Evolutionary conservation across 35 echinoderm and acorn worm genomes (phyloP).

Genomic region (Hemicentrotus pulcherrimus): DNA sequence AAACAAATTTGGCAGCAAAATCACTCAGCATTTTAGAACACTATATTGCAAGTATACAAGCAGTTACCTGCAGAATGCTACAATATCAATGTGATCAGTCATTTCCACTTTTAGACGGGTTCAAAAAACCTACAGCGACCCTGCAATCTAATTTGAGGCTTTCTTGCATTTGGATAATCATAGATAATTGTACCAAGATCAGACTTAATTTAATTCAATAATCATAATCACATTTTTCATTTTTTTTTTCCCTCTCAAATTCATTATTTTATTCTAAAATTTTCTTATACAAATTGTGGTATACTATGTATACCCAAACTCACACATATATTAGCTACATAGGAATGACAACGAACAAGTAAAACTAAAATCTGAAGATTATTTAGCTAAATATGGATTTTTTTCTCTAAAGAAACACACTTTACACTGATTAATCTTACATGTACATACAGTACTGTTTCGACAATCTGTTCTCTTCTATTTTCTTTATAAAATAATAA

Average conservation of each 20-base stretch:
- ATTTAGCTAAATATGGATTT: neutral
- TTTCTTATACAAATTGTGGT: neutral
- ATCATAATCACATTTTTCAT: neutral
- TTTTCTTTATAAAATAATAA: conserved; percentile 1
- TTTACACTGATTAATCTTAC: neutral
- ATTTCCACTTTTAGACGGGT: too few relatives aligned
- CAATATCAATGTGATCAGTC: too few relatives aligned
- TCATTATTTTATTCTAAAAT: neutral
- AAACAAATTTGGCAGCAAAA: neutral
- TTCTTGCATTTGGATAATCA: too few relatives aligned
- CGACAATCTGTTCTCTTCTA: neutral
- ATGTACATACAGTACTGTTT: neutral
- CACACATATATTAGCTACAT: neutral
- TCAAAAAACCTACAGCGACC: too few relatives aligned
- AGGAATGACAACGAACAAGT: neutral
- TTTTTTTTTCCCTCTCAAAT: neutral
- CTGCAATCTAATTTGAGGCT: too few relatives aligned
- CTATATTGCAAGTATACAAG: neutral
- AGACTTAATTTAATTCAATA: too few relatives aligned
- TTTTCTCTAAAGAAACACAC: neutral
- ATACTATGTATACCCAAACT: neutral
- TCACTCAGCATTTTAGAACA: neutral
- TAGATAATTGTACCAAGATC: too few relatives aligned
- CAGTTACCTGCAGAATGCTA: too few relatives aligned
- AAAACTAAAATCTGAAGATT: neutral